phyloP scores from a whole-genome alignment of 2,888 invertebrate species.

The Eubasilissa splendida region DNA sequence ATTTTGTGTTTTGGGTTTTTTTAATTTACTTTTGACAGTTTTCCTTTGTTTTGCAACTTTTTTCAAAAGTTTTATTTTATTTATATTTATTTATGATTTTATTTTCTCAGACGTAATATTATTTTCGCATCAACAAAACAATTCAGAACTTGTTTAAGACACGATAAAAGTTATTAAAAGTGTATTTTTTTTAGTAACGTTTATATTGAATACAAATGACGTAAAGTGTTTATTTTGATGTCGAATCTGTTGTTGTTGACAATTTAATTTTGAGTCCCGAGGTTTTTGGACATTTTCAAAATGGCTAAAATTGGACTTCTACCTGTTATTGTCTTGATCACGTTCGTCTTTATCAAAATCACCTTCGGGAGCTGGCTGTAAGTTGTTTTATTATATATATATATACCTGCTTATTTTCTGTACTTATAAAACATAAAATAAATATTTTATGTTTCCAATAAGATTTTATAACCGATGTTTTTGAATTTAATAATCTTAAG shows the following conservation, averaged over 20 bases:
- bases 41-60: background rate
- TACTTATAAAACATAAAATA: background rate
- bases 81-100: no score
- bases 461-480: background rate
- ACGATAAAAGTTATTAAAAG: slow-evolving; percentile 6
- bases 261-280: background rate
- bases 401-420: background rate
- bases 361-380: slow-evolving; percentile 46
- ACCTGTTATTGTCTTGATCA: slow-evolving; percentile 22
- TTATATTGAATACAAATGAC: background rate
- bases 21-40: background rate
- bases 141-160: background rate
- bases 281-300: background rate
- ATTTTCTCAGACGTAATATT: background rate
- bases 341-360: slow-evolving; percentile 36
- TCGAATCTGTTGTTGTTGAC: background rate
- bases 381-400: background rate
- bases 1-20: slow-evolving; percentile 26
- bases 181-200: background rate
- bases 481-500: background rate
- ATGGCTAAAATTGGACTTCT: slow-evolving; percentile 28
- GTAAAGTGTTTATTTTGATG: slow-evolving; percentile 4
- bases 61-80: background rate
- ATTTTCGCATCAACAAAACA: background rate
- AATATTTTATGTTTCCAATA: no score